Base-by-base conservation (phyloP, 2,113 vertebrate genomes). In the Psilopsiagon aurifrons region DNA sequence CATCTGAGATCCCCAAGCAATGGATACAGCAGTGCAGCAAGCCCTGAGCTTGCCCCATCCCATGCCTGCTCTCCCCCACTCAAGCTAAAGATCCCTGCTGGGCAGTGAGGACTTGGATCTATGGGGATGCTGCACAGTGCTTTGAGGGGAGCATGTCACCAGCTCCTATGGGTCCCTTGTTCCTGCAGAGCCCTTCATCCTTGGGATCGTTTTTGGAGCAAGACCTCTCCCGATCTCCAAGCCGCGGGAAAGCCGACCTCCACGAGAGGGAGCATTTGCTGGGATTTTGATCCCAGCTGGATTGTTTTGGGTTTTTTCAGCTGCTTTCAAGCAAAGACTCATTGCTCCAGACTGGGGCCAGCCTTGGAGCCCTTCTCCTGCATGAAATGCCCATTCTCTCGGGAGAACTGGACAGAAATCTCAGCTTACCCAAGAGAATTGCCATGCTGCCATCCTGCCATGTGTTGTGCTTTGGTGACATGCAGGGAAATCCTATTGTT, bases 241-340 rank as follows among this genome's bases (percentile, higher is more conserved):
- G 73, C 15, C 25, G 92, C 4, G 0, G 33, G 35, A 71, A 75
- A 85, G 28, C 11, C 0, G 0, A 5, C 11, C 39, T 96, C 96
- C 96, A 97, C 95, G 69, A 97, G 96, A 89, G 95, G 96, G 96
- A 95, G 96, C 0, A 3, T 86, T 92, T 91, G 91, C 47, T 52
- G 86, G 82, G 86, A 7, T 71, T 96, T 86, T 90, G 7, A 5
- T 52, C 63, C 66, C 62, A n/a, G 60, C 14, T 9, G 69, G 22
- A 5, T 13, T 59, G 20, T 3, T 63, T 37, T 16, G 52, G 24
- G 13, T 5, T 23, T 37, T 69, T 28, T 7, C 39, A 0, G 8
- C 12, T 43, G 60, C 59, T 94, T 67, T 7, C 31, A 14, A 77
- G 68, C 28, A 25, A 60, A 12, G 52, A 2, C 2, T 0, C 35